Conservation (phyloP, 2,113 vertebrate genomes). For the Ptilorrhoa leucosticta region DNA sequence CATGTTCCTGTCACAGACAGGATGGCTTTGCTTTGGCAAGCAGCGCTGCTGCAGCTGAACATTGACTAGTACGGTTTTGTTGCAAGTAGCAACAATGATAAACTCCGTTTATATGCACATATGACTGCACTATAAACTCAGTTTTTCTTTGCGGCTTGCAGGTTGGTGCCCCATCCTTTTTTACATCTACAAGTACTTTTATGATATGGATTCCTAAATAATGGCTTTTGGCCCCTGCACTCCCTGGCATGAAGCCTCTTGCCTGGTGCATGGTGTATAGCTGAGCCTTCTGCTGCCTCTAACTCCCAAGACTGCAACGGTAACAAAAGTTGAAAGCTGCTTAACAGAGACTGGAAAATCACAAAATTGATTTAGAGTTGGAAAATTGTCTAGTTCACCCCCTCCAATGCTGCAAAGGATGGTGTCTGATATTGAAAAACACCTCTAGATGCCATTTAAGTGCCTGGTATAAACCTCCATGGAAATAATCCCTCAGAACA, state of each 20-base stretch:
- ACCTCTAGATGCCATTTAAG: background rate
- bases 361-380: background rate
- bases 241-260: background rate
- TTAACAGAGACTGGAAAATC: background rate
- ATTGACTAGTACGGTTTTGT: background rate
- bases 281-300: background rate
- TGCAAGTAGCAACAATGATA: background rate
- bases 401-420: background rate
- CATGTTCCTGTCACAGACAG: background rate
- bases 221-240: background rate
- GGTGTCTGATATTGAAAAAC: background rate
- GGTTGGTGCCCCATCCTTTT: background rate
- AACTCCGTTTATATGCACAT: background rate
- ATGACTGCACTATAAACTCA: background rate
- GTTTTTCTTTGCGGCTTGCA: background rate
- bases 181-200: background rate
- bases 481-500: background rate
- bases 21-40: background rate
- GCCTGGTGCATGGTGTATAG: background rate
- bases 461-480: background rate
- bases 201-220: background rate
- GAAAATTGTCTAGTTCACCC: background rate
- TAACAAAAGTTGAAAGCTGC: background rate
- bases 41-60: background rate
- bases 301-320: background rate